Conservation (phyloP, 2,797 vertebrate species). For the Rhinatrema bivittatum region DNA sequence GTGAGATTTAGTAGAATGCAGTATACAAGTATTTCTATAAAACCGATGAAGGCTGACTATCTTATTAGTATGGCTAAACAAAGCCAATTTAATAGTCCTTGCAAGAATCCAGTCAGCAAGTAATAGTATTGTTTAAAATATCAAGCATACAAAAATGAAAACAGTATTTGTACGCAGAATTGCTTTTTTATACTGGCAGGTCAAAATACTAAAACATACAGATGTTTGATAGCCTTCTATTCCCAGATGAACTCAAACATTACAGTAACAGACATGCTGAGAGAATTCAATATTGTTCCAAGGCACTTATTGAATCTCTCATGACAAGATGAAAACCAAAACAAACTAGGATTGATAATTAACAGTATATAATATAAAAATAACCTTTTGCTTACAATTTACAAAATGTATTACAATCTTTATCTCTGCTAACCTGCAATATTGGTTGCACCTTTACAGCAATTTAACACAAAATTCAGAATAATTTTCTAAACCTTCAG, state of each 20-base stretch:
- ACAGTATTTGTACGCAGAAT: slow-evolving; percentile 26
- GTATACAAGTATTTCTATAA: neutral
- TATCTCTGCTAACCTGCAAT: slow-evolving; percentile 69
- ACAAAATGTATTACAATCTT: slow-evolving; percentile 97
- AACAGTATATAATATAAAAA: slow-evolving; percentile 91
- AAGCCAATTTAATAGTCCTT: too few species aligned
- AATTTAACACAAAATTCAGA: slow-evolving; percentile 63
- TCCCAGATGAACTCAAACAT: slow-evolving; percentile 63
- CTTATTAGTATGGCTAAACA: too few species aligned
- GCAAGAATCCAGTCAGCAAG: neutral
- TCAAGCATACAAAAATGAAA: slow-evolving; percentile 40
- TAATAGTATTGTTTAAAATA: neutral
- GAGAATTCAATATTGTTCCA: slow-evolving; percentile 67
- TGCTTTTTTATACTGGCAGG: slow-evolving; percentile 67
- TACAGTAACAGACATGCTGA: slow-evolving; percentile 56
- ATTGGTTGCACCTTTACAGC: slow-evolving; percentile 65
- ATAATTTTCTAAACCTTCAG: slow-evolving; percentile 79
- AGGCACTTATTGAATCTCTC: slow-evolving; percentile 87
- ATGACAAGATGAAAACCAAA: slow-evolving; percentile 64
- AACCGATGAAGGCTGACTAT: too few species aligned
- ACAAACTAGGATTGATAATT: slow-evolving; percentile 56
- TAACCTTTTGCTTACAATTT: slow-evolving; percentile 98
- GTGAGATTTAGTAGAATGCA: too few species aligned
- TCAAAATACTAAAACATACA: slow-evolving; percentile 82
- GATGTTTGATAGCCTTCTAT: slow-evolving; percentile 51